phyloP scores from a whole-genome alignment of 2,888 invertebrate species.

The Temnothorax unifasciatus region DNA sequence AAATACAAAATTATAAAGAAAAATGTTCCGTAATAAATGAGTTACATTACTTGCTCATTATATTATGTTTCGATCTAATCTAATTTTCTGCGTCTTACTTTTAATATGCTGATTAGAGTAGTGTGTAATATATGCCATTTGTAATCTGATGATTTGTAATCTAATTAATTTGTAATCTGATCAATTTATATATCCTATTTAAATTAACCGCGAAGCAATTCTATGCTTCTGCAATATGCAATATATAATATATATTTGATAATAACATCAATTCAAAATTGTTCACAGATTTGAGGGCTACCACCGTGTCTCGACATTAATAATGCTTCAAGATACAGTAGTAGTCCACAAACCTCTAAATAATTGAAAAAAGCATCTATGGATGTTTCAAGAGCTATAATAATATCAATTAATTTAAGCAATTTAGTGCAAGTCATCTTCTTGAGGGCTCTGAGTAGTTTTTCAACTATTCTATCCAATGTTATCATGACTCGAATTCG shows the following conservation, averaged over 20 bases:
- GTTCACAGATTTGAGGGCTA: too few species aligned
- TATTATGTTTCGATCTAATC: background rate
- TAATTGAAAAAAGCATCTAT: too few species aligned
- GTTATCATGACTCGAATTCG: background rate
- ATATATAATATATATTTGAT: too few species aligned
- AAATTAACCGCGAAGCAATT: background rate
- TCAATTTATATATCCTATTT: background rate
- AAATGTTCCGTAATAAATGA: slow-evolving; percentile 6
- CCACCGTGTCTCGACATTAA: too few species aligned
- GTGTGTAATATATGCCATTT: background rate
- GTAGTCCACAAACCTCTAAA: too few species aligned
- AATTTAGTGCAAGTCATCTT: background rate
- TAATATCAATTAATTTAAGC: background rate
- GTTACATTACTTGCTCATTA: background rate
- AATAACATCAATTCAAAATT: too few species aligned
- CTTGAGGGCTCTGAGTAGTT: background rate
- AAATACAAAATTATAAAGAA: background rate
- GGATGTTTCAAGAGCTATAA: too few species aligned
- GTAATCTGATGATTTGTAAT: background rate
- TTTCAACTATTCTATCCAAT: background rate
- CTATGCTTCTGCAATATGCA: background rate
- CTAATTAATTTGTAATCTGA: background rate
- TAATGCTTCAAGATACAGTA: too few species aligned
- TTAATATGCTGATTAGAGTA: background rate
- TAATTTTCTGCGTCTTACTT: background rate